Evolutionary conservation across 2,113 vertebrate species (phyloP), one percentile per base, ranked within the genome.

Genomic region (Carassius gibelio): DNA sequence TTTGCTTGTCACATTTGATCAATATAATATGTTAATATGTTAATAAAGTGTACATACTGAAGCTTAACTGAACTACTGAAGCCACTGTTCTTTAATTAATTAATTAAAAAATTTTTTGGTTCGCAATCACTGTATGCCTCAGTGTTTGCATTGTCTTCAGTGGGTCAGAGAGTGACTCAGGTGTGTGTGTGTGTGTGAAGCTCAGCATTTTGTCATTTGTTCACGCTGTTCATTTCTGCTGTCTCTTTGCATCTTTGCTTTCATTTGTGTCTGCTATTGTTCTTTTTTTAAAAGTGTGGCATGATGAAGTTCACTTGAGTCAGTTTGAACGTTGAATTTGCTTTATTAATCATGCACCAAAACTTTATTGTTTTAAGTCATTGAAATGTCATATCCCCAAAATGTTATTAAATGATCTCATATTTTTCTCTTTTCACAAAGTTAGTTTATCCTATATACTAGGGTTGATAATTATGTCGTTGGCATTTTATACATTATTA

Each of bases 181-280:
- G 30, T 77, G 19, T 81, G 9, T 48, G 45, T 87, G 83, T 48
- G 83, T 88, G 62, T 78, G 80, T 83, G 26, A 71, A 74, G 48
- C 64, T 85, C 0, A 48, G 45, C 10, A 48, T 19, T 59, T 59
- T 61, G 68, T 55, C 26, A 55, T 8, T 57, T 34, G 48, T 50
- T 50, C 48, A 50, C 48, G 11, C 11, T 50, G 48, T 50, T 50
- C 48, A 50, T 50, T 50, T 48, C 11, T 11, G 2, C 48, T 50
- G 45, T 48, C 8, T 38, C 19, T 36, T 3, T 57, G 26, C 14
- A 34, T 57, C 26, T 57, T 59, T 77, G 8, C 21, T 30, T 59
- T 78, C 19, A 36, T 61, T 79, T 61, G 19, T 61, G 55, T 61
- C 10, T 42, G 48, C 48, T 50, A 59, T 34, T 42, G 13, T 57